Conservation (phyloP, 1,140 invertebrate genomes). For the Euwallacea similis region DNA sequence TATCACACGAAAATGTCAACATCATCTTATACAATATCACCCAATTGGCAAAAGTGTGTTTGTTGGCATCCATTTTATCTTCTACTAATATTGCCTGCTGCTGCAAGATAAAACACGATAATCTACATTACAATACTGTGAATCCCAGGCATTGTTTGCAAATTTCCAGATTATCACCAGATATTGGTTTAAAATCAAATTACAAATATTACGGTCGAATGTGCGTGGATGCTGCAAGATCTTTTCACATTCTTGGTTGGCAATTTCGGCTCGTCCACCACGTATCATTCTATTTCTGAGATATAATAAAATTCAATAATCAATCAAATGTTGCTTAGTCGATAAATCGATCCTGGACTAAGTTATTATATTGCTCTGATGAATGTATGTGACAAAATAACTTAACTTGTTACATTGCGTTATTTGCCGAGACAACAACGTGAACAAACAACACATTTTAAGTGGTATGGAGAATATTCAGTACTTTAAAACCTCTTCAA, state of each 20-base stretch:
- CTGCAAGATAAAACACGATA: constrained; percentile 6
- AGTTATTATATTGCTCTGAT: too few relatives aligned
- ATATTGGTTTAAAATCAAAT: constrained; percentile 3
- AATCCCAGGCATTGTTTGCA: constrained; percentile 14
- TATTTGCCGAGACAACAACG: constrained; percentile 25
- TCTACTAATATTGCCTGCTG: not conserved
- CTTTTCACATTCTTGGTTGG: too few relatives aligned
- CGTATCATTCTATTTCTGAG: too few relatives aligned
- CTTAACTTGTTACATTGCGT: constrained; percentile 5
- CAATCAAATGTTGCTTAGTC: too few relatives aligned
- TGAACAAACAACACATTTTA: constrained; percentile 25
- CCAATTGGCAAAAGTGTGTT: not conserved
- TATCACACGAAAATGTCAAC: too few relatives aligned
- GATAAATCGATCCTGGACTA: too few relatives aligned
- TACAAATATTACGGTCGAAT: not conserved
- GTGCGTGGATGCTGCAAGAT: too few relatives aligned
- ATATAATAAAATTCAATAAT: too few relatives aligned
- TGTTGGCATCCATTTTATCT: constrained; percentile 7
- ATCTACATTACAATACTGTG: not conserved
- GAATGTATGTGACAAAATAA: not conserved
- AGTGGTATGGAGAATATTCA: constrained; percentile 21
- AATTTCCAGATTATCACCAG: not conserved
- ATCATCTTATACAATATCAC: not conserved
- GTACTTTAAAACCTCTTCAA: constrained; percentile 26
- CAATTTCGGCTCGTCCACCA: too few relatives aligned